Evolutionary conservation across 2,113 vertebrate genomes (phyloP).

Genomic region (Rhinopithecus roxellana): DNA sequence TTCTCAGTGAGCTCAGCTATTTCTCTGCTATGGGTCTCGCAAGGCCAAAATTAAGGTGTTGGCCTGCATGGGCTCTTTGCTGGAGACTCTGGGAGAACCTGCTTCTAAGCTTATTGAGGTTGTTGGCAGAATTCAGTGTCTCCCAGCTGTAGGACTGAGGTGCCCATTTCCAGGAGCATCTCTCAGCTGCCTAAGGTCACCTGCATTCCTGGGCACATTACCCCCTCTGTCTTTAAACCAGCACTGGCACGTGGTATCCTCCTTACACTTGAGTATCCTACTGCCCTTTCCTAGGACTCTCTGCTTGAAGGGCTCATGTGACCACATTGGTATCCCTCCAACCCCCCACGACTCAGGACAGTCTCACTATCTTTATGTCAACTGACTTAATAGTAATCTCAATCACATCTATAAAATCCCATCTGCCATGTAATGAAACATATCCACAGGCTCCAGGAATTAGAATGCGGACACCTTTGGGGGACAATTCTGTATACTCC

Average conservation of each 20-base stretch:
- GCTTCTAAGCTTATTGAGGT: background rate
- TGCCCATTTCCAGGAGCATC: background rate
- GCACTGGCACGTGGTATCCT: background rate
- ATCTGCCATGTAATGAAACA: background rate
- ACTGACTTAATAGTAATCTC: background rate
- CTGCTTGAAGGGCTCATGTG: background rate
- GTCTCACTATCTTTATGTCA: background rate
- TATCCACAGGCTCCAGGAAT: background rate
- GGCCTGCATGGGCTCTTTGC: background rate
- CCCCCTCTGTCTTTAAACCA: background rate
- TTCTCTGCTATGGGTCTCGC: background rate
- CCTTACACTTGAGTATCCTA: background rate
- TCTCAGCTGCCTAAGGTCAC: background rate
- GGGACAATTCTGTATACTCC: background rate
- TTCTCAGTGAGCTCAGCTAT: background rate
- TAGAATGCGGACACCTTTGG: background rate
- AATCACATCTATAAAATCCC: background rate
- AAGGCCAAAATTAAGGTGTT: background rate
- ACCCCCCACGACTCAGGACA: background rate
- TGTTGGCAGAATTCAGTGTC: background rate
- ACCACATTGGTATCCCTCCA: background rate
- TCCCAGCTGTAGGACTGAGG: background rate
- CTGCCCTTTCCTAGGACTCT: background rate
- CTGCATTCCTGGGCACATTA: background rate
- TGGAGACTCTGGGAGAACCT: background rate